phyloP scores from a whole-genome alignment of 1,140 invertebrate genomes.

The Zaprionus kolodkinae region DNA sequence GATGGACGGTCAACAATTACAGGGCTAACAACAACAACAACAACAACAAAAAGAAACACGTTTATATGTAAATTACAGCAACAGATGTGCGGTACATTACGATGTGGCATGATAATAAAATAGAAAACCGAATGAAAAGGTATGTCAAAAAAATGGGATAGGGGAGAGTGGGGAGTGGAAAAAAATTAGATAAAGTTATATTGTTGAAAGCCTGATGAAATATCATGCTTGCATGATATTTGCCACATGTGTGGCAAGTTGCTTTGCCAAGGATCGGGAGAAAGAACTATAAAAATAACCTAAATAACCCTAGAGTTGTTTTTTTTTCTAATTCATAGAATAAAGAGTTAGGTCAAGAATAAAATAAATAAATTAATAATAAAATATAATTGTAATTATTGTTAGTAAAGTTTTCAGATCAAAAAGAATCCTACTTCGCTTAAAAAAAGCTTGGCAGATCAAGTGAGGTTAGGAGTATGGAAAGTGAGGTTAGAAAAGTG shows the following conservation, averaged over 20 bases:
- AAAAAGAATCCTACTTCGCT: too few relatives aligned
- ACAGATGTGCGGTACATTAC: conserved; percentile 48
- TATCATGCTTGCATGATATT: background rate
- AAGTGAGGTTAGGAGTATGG: too few relatives aligned
- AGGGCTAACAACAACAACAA: conserved; percentile 39
- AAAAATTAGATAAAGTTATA: background rate
- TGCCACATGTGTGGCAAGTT: conserved; percentile 7
- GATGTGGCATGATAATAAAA: conserved; percentile 23
- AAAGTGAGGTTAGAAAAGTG: too few relatives aligned
- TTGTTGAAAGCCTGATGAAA: background rate
- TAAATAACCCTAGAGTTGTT: too few relatives aligned
- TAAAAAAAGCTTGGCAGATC: too few relatives aligned
- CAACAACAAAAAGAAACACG: conserved; percentile 47
- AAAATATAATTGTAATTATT: too few relatives aligned
- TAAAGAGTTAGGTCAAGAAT: too few relatives aligned
- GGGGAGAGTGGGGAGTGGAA: background rate
- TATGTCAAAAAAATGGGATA: background rate
- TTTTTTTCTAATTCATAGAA: too few relatives aligned
- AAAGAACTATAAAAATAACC: too few relatives aligned
- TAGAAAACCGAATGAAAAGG: background rate
- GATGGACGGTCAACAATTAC: conserved; percentile 72
- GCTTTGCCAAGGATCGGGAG: background rate
- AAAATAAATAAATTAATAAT: too few relatives aligned
- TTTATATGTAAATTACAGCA: conserved; percentile 68
- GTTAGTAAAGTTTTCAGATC: too few relatives aligned